Evolutionary conservation across 2,888 invertebrate genomes (phyloP), one percentile per base, ranked within the genome.

Genomic region (Fragum whitleyi): DNA sequence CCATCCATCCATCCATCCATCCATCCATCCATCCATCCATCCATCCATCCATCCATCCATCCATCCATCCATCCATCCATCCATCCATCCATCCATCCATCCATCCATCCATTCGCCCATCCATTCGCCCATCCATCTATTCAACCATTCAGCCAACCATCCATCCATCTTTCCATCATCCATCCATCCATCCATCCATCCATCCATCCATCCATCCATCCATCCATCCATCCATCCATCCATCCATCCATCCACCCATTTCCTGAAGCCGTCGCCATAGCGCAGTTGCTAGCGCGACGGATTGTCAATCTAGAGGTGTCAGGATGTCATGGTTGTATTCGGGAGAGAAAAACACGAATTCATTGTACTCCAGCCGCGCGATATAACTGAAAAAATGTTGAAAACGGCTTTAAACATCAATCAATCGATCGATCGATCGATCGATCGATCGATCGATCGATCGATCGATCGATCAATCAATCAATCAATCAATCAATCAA

Each of bases 71-170:
- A 51, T 51, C 51, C 5, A 51, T 51, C 51, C 51, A 51, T 51
- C 51, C 51, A 51, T 51, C 51, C 51, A 51, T 51, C 51, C 51
- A 51, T 51, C 51, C 51, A 51, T 51, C 51, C 51, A 14, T 7
- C 51, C 5, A 51, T 51, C 51, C 51, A 36, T 36, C 32, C 32
- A 36, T 9, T 9, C 32, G 32, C 5, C 9, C 3, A 36, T 6
- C 32, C 9, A 14, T 3, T 36, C 9, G 32, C 51, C 51, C 19
- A 5, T 51, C 5, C 6, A 51, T 51, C 51, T 21, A 51, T 51
- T 3, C 32, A 36, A 9, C 9, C 3, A 36, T 9, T 36, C 32
- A 36, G 32, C 9, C 5, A 16, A 51, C 14, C 51, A 51, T 3
- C 51, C 51, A 51, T 51, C 51, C 51, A 51, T 51, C 51, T 5